Conservation (phyloP, 1,140 invertebrate species). For the Hylyphantes graminicola region DNA sequence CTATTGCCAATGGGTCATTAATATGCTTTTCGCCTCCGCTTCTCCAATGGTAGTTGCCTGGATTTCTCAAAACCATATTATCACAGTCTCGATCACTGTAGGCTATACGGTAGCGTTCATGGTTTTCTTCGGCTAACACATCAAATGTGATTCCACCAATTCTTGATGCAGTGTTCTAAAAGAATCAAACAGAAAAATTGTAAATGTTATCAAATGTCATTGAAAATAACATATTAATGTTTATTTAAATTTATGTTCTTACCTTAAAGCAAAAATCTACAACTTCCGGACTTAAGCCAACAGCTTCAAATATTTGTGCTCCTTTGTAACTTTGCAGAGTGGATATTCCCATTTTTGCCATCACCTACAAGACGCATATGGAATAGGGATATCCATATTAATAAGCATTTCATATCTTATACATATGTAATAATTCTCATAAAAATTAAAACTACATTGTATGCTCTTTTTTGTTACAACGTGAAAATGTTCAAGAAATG, state of each 20-base stretch:
- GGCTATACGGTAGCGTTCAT: conserved; percentile 84
- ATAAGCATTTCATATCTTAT: neutral
- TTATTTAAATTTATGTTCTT: neutral
- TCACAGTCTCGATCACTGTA: conserved; percentile 80
- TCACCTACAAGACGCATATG: conserved; percentile 72
- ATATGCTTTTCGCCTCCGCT: conserved; percentile 97
- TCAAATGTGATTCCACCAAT: conserved; percentile 94
- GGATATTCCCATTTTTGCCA: conserved; percentile 99
- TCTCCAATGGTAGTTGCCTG: conserved; percentile 96
- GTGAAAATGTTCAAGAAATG: neutral
- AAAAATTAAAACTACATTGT: neutral
- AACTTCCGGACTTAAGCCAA: conserved; percentile 91
- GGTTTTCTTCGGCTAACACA: conserved; percentile 87
- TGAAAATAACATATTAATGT: neutral
- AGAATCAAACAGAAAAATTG: neutral
- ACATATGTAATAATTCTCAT: neutral
- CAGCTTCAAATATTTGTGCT: conserved; percentile 99
- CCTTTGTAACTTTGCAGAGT: conserved; percentile 99
- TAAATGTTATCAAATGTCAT: neutral
- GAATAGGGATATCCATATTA: neutral
- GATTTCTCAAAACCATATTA: conserved; percentile 84
- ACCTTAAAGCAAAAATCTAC: conserved; percentile 94
- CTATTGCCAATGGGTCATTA: conserved; percentile 94
- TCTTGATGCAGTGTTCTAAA: conserved; percentile 88
- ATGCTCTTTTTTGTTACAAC: neutral